These are phyloP conservation scores for Perca schrenkii DNA, from an alignment of 2,113 vertebrate genomes.

Conservation along the genomic window DNA sequence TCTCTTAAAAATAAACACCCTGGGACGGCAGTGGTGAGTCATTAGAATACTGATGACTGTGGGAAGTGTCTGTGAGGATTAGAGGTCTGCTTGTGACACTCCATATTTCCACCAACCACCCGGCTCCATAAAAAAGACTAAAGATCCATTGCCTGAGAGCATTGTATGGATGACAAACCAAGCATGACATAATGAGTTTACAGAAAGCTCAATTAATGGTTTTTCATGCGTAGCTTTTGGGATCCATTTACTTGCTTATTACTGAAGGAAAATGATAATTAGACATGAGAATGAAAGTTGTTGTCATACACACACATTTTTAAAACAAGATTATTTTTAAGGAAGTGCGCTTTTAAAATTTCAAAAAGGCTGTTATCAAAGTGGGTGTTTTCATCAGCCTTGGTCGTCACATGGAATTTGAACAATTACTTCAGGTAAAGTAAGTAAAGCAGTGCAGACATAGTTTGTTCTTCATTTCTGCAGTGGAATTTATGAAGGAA, in stretches of 20 bases:
- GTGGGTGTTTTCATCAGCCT: not conserved
- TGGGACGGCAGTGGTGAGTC: conserved; percentile 78
- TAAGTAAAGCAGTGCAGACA: conserved; percentile 61
- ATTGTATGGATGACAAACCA: conserved; percentile 74
- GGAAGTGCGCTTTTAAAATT: conserved; percentile 22
- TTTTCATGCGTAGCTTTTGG: conserved; percentile 70
- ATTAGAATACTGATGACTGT: conserved; percentile 84
- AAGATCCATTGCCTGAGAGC: conserved; percentile 55
- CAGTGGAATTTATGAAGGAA: conserved; percentile 50
- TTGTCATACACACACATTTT: conserved; percentile 31
- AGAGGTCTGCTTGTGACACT: conserved; percentile 73
- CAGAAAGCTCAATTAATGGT: conserved; percentile 73
- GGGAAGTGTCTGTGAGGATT: conserved; percentile 77
- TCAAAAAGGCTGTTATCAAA: conserved; percentile 6
- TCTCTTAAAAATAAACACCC: conserved; percentile 86
- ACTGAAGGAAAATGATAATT: conserved; percentile 67
- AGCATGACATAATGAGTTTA: conserved; percentile 76
- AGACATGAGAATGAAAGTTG: conserved; percentile 56
- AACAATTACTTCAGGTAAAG: conserved; percentile 69
- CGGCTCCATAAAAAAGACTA: conserved; percentile 63
- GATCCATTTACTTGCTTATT: conserved; percentile 74
- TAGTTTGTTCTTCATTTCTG: conserved; percentile 47
- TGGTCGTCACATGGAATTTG: conserved; percentile 24
- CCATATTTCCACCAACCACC: conserved; percentile 70
- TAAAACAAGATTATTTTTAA: conserved; percentile 40